Conservation (phyloP, 1,140 invertebrate species). For the Dreissena polymorpha region DNA sequence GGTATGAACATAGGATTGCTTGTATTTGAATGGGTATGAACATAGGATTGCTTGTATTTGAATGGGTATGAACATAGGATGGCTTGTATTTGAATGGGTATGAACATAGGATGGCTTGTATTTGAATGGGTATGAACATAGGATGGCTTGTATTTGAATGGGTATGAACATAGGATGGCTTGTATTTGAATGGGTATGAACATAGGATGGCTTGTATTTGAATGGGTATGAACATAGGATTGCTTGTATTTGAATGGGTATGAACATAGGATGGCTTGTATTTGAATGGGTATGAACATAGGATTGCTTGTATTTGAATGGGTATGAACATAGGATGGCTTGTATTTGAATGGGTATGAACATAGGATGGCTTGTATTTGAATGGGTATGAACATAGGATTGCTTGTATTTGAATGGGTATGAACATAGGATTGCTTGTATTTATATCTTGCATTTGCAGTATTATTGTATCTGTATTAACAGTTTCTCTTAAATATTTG, state of each 20-base stretch:
- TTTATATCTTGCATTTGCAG: too few relatives aligned
- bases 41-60: neutral
- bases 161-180: neutral
- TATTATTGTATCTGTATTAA: too few relatives aligned
- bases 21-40: neutral
- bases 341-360: neutral
- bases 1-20: neutral
- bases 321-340: neutral
- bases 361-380: neutral
- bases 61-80: neutral
- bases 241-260: neutral
- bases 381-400: neutral
- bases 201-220: neutral
- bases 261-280: neutral
- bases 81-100: neutral
- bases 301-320: neutral
- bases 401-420: neutral
- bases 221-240: neutral
- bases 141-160: neutral
- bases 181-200: neutral
- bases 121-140: neutral
- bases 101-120: neutral
- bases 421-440: neutral
- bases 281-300: neutral
- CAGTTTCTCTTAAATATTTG: too few relatives aligned